Evolutionary conservation across 30 jellyfish, hydroid and myxozoan genomes (phyloP).

Genomic region (Aurelia sp.): DNA sequence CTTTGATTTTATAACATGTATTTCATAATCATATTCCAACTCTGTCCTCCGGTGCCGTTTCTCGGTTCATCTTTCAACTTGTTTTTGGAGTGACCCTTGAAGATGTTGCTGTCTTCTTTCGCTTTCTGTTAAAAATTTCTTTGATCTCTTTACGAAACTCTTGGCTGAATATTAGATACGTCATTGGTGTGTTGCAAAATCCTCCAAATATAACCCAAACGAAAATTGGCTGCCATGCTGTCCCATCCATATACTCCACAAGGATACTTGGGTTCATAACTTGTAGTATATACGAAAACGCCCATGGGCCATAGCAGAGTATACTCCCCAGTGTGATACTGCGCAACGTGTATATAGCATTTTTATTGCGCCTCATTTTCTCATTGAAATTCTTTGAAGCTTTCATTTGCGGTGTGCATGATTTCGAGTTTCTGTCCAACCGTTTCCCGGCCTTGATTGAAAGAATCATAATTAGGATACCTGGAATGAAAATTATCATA

Average conservation of each 20-base stretch:
- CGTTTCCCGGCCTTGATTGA: slow-evolving; percentile 32
- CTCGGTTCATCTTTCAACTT: too few species aligned
- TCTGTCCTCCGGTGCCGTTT: background rate
- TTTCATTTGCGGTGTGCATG: slow-evolving; percentile 31
- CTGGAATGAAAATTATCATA: slow-evolving; percentile 27
- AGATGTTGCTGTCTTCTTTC: background rate
- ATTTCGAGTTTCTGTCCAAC: slow-evolving; percentile 17
- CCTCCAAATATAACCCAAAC: slow-evolving; percentile 57
- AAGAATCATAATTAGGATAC: background rate
- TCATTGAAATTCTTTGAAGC: slow-evolving; percentile 35
- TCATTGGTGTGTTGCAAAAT: slow-evolving; percentile 58
- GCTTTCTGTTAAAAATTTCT: slow-evolving; percentile 14
- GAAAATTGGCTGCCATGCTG: slow-evolving; percentile 13
- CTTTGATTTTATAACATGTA: background rate
- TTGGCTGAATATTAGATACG: slow-evolving; percentile 57
- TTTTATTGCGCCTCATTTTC: slow-evolving; percentile 60
- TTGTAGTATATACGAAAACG: slow-evolving; percentile 6
- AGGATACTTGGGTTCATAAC: background rate
- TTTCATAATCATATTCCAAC: background rate
- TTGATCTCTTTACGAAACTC: slow-evolving; percentile 57
- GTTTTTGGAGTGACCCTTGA: background rate
- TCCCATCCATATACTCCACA: background rate
- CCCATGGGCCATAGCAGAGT: slow-evolving; percentile 67
- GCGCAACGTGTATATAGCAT: slow-evolving; percentile 52
- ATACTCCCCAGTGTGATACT: slow-evolving; percentile 48